Evolutionary conservation across 30 jellyfish, hydroid and myxozoan species (phyloP).

Genomic region (Morbakka virulenta): DNA sequence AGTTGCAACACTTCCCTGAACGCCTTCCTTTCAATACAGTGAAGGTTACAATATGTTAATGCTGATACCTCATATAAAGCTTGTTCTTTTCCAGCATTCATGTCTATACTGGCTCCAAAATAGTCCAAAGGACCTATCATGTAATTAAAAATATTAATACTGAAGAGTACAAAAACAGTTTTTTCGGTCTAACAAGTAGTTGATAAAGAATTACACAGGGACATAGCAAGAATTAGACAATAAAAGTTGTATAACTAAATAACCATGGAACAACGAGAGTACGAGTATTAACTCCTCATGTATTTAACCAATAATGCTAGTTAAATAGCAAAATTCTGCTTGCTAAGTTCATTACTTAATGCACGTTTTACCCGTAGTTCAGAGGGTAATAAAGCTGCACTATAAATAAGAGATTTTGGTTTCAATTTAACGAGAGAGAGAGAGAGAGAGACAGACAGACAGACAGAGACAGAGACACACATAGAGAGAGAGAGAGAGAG

Average conservation of each 20-base stretch:
- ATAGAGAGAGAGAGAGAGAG: too few species aligned
- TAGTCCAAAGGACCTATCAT: conserved; percentile 84
- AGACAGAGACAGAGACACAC: too few species aligned
- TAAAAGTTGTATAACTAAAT: background rate
- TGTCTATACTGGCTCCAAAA: conserved; percentile 56
- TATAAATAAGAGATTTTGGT: too few species aligned
- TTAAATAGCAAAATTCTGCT: too few species aligned
- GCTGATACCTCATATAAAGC: conserved; percentile 71
- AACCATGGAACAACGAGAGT: background rate
- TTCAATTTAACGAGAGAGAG: too few species aligned
- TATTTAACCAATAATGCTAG: too few species aligned
- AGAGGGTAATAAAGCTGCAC: too few species aligned
- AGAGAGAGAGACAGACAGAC: too few species aligned
- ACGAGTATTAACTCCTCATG: too few species aligned
- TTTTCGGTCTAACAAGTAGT: too few species aligned
- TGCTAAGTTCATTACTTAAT: too few species aligned
- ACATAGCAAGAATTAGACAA: background rate
- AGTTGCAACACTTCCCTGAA: conserved; percentile 46
- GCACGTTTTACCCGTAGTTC: too few species aligned
- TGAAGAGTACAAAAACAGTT: background rate
- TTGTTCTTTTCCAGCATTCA: conserved; percentile 8
- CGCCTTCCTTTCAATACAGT: conserved; percentile 27
- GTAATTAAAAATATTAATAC: background rate
- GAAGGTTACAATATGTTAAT: conserved; percentile 75
- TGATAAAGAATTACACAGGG: background rate